These are phyloP conservation scores for Bruchidius siliquastri DNA, from an alignment of 2,888 invertebrate genomes.

Conservation along the genomic window DNA sequence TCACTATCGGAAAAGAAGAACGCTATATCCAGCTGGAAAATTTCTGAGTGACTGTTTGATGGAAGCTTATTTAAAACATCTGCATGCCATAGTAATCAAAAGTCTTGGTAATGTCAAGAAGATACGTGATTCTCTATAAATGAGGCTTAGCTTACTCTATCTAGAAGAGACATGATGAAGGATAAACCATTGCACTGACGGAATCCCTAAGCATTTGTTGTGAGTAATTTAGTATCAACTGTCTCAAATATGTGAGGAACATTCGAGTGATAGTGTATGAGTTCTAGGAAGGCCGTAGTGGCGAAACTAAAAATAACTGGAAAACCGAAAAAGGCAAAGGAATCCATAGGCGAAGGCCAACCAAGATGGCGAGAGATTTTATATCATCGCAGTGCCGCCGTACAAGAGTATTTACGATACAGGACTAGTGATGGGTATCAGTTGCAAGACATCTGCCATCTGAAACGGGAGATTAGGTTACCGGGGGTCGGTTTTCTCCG, in stretches of 20 bases:
- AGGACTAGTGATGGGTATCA: constrained; percentile 40
- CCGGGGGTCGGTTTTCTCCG: constrained; percentile 15
- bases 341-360: background rate
- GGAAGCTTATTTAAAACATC: no score
- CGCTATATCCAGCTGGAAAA: no score
- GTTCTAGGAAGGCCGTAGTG: background rate
- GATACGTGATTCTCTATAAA: no score
- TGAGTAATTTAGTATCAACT: no score
- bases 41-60: no score
- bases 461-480: constrained; percentile 40
- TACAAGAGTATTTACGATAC: constrained; percentile 29
- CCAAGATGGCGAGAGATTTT: background rate
- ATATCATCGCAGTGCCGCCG: background rate
- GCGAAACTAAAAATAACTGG: background rate
- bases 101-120: no score
- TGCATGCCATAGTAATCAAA: no score
- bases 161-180: no score
- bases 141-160: no score
- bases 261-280: background rate
- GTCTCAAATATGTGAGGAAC: background rate
- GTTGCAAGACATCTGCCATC: constrained; percentile 47
- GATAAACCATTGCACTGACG: no score
- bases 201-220: no score
- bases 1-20: no score
- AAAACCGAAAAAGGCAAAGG: background rate